Conservation (phyloP, 2,113 vertebrate genomes). For the Sprattus sprattus region DNA sequence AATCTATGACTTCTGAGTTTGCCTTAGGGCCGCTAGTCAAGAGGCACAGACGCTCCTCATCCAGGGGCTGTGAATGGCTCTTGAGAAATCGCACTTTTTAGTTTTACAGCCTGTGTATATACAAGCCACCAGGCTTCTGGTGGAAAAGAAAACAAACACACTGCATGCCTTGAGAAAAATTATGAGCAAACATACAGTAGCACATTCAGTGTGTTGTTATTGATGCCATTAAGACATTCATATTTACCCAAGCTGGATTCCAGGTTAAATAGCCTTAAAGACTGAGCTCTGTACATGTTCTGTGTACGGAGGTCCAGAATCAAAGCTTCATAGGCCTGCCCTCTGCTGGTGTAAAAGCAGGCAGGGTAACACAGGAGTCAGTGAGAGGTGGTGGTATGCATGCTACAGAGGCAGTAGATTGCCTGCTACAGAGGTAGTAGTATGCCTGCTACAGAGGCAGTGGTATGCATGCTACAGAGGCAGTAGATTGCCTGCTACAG, state of each 20-base stretch:
- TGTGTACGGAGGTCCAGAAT: background rate
- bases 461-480: background rate
- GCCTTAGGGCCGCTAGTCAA: background rate
- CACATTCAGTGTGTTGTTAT: background rate
- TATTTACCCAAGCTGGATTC: slow-evolving; percentile 16
- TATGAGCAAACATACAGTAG: background rate
- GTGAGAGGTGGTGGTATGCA: background rate
- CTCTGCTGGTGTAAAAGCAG: background rate
- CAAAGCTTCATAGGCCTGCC: background rate
- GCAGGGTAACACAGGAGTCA: background rate
- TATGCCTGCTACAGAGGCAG: background rate
- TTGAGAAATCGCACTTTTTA: background rate
- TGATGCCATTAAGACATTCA: background rate
- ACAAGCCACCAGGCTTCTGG: slow-evolving; percentile 38
- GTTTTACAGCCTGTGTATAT: slow-evolving; percentile 48
- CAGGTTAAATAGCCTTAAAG: background rate
- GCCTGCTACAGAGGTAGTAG: background rate
- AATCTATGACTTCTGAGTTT: background rate
- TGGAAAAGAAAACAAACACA: slow-evolving; percentile 30
- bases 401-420: background rate
- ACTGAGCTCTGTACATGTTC: background rate
- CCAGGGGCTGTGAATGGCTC: background rate
- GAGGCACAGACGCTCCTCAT: background rate
- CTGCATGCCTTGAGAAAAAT: slow-evolving; percentile 19
- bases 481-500: too few relatives aligned